These are phyloP conservation scores for Andrena chrysosceles DNA, from an alignment of 2,888 invertebrate genomes.

Conservation along the genomic window DNA sequence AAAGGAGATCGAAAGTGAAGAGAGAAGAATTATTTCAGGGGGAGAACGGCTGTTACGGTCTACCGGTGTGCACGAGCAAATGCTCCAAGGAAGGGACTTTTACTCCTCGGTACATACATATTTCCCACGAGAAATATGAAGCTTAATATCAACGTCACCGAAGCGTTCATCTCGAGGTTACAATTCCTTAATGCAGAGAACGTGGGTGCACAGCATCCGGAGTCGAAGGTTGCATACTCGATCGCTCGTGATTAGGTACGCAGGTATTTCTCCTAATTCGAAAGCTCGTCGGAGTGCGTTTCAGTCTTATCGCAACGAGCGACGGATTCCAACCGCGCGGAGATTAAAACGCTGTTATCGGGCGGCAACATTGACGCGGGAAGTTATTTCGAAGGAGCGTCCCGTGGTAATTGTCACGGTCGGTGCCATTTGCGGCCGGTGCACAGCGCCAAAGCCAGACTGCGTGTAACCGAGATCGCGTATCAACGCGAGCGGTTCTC, in stretches of 20 bases:
- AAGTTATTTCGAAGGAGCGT: conserved; percentile 20
- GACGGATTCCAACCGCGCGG: too few relatives aligned
- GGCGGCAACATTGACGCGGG: conserved; percentile 1
- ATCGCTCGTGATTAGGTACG: too few relatives aligned
- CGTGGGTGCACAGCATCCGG: too few relatives aligned
- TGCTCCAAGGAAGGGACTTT: conserved; percentile 15
- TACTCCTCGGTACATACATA: neutral
- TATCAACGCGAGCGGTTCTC: conserved; percentile 37
- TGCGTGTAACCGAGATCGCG: conserved; percentile 53
- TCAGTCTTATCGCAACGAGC: too few relatives aligned
- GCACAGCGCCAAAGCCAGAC: conserved; percentile 40
- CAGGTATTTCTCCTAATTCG: too few relatives aligned
- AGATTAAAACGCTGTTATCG: conserved; percentile 4
- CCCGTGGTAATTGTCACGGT: conserved; percentile 40
- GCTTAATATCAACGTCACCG: neutral
- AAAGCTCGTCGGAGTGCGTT: too few relatives aligned
- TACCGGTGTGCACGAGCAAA: neutral
- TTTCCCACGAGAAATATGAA: neutral
- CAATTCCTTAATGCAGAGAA: too few relatives aligned
- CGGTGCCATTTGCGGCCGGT: conserved; percentile 35
- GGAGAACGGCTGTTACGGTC: conserved; percentile 38
- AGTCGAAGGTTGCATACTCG: too few relatives aligned
- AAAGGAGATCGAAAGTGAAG: conserved; percentile 67
- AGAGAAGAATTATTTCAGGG: conserved; percentile 55
- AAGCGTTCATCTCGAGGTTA: too few relatives aligned